Percentiles rank a stretch among this genome's conserved stretches.
These are phyloP conservation scores for Syrista parreyssii DNA, from an alignment of 2,888 invertebrate species.

Conservation along the genomic window DNA sequence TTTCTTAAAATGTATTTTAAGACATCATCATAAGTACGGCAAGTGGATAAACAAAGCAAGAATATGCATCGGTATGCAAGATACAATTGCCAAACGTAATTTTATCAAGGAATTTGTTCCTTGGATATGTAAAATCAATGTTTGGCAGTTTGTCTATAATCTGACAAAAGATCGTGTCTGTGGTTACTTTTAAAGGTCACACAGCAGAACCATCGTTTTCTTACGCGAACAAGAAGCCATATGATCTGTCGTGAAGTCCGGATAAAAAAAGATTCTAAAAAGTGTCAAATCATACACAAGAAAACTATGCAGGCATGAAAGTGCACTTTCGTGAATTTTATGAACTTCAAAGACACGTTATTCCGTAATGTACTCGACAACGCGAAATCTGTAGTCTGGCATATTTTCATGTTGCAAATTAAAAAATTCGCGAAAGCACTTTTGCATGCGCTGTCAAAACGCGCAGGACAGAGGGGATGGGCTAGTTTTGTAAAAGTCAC, in stretches of 20 bases:
- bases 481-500: neutral
- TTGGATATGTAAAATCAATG: neutral
- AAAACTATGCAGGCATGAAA: constrained; percentile 4
- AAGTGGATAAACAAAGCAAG: neutral
- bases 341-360: neutral
- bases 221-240: neutral
- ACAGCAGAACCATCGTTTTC: neutral
- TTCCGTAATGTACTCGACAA: neutral
- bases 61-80: neutral
- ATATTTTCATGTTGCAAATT: neutral
- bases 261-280: constrained; percentile 26
- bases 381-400: neutral
- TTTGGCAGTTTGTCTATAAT: neutral
- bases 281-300: constrained; percentile 11
- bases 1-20: neutral
- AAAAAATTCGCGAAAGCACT: neutral
- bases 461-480: neutral
- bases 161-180: neutral
- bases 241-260: neutral
- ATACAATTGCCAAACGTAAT: neutral
- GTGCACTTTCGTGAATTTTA: neutral
- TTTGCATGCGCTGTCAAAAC: neutral
- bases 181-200: neutral
- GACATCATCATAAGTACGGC: neutral
- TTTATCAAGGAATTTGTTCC: neutral